Conservation (phyloP, 2,113 vertebrate genomes). For the Diglossa brunneiventris region DNA sequence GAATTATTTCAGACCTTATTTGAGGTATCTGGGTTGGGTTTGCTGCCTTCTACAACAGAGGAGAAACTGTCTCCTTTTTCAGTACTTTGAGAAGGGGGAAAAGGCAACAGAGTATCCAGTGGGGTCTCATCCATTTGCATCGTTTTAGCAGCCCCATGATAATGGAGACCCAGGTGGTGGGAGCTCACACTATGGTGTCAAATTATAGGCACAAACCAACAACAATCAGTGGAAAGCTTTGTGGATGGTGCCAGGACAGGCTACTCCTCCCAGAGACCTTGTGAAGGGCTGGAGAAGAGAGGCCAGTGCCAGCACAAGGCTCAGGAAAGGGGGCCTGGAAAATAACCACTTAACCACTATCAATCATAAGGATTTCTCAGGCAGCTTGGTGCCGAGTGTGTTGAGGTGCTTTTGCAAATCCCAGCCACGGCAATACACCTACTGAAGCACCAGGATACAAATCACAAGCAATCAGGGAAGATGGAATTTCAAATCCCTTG, state of each 20-base stretch:
- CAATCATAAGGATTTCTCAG: background rate
- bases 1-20: background rate
- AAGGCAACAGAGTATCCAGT: background rate
- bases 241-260: background rate
- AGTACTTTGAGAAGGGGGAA: background rate
- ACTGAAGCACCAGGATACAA: background rate
- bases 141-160: accelerated
- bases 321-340: background rate
- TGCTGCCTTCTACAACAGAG: background rate
- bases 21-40: background rate
- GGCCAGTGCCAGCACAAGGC: background rate
- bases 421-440: background rate
- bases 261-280: background rate
- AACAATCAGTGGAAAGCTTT: background rate
- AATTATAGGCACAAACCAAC: background rate
- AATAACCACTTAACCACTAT: background rate
- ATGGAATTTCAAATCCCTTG: background rate
- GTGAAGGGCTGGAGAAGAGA: background rate
- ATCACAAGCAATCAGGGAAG: background rate
- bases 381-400: accelerated
- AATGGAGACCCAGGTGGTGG: accelerated
- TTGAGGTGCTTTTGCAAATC: slow-evolving; percentile 4
- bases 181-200: background rate
- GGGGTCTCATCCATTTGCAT: background rate
- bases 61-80: background rate